Base-by-base conservation (phyloP, 1,140 invertebrate genomes). In the Andricus grossulariae region DNA sequence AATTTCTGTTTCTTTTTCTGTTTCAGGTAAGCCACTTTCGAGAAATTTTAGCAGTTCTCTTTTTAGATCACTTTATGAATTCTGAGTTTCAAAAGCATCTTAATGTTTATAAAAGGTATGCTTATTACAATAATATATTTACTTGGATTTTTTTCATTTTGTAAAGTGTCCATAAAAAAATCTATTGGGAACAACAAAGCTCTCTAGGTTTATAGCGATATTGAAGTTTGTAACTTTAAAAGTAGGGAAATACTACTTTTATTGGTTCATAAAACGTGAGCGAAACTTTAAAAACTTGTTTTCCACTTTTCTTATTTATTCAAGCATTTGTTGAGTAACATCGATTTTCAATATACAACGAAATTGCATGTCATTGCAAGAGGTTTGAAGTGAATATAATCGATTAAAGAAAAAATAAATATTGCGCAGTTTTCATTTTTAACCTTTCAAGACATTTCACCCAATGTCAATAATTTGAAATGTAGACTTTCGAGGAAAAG, bases 251-350 rank as follows among this genome's bases (percentile, higher is more conserved):
- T 66, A 39, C 60, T 39, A 66, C 25, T 66, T 66, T 66, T 66
- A 66, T 16, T 66, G 60, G 60, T n/a, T 66, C 32, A 32, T 66
- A 66, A 66, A 66, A 66, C 60, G 60, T 66, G 60, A 66, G 25
- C 39, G n/a, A 32, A 66, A 39, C 16, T 66, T 66, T 7, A 39
- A 32, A 39, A 66, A 66, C 60, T 66, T 66, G 39, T 45, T 66
- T 66, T 32, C 3, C 57, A 12, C 21, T 25, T 39, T 66, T 16
- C 39, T 25, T 39, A 21, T 66, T 39, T 15, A 39, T 66, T 2
- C 39, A 45, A 45, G 10, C 60, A 45, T 66, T 39, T 66, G 13
- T 66, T 66, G 16, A 66, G 60, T 66, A 66, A 66, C 15, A 25
- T 66, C 32, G 25, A 15, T 39, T 15, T 66, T 7, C 32, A 6